phyloP scores from a whole-genome alignment of 2,888 invertebrate species.

The Pristionchus arcanus region DNA sequence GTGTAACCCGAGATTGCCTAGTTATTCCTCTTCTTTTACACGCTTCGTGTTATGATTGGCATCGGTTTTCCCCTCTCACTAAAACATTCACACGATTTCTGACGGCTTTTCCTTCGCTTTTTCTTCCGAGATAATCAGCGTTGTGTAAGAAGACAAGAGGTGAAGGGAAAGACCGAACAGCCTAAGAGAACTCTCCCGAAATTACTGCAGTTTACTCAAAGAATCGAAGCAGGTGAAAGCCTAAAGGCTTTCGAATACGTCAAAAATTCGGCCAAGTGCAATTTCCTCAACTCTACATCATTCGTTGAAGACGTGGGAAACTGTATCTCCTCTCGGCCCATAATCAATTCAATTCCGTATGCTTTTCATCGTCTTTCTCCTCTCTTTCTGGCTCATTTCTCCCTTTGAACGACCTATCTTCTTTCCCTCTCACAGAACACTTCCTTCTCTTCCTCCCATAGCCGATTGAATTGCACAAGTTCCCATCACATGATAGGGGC shows the following conservation, averaged over 20 bases:
- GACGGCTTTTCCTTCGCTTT: neutral
- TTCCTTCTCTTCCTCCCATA: neutral
- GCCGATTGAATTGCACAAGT: neutral
- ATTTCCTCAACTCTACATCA: neutral
- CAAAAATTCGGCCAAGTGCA: neutral
- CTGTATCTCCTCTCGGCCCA: neutral
- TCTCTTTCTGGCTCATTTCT: constrained; percentile 24
- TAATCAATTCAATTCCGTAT: constrained; percentile 38
- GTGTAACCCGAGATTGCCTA: constrained; percentile 27
- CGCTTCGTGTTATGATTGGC: neutral
- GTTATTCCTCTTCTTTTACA: neutral
- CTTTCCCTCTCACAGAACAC: neutral
- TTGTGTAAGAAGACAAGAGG: neutral
- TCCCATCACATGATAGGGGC: constrained; percentile 5
- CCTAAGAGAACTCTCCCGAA: neutral
- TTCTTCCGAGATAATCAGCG: neutral
- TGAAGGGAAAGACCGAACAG: constrained; percentile 4
- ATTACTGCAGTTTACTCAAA: constrained; percentile 14
- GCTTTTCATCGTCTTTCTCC: constrained; percentile 11
- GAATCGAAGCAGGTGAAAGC: neutral
- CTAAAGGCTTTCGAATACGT: neutral
- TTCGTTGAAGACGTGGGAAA: neutral
- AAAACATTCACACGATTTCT: neutral
- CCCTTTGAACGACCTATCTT: neutral
- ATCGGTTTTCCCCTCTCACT: neutral